Percentiles rank a stretch among this genome's conserved stretches.
Evolutionary conservation across 2,888 invertebrate species (phyloP).

Genomic region (Sthenelais limicola): DNA sequence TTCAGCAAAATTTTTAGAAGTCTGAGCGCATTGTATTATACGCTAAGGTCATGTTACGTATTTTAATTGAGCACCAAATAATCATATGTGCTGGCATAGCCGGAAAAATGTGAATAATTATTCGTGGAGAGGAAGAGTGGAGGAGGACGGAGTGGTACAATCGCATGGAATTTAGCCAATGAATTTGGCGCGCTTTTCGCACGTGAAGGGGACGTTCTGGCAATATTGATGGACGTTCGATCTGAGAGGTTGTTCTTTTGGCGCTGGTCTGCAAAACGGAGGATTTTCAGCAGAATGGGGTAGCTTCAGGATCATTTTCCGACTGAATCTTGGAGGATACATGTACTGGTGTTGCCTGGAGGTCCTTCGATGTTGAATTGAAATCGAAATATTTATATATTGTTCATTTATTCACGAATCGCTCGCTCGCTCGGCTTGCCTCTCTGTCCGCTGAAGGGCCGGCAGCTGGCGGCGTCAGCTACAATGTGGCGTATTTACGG

Average conservation of each 20-base stretch:
- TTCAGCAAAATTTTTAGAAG: constrained; percentile 38
- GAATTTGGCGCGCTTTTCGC: constrained; percentile 48
- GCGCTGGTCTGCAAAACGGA: constrained; percentile 10
- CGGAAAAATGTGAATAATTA: constrained; percentile 38
- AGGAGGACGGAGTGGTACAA: constrained; percentile 31
- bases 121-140: constrained; percentile 24
- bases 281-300: constrained; percentile 26
- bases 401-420: constrained; percentile 38
- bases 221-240: constrained; percentile 40
- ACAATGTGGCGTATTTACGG: constrained; percentile 41
- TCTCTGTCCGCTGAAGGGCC: constrained; percentile 13
- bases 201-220: constrained; percentile 37
- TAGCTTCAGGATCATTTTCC: constrained; percentile 31
- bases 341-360: constrained; percentile 37
- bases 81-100: constrained; percentile 38
- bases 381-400: constrained; percentile 41
- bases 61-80: constrained; percentile 44
- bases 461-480: constrained; percentile 37
- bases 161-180: constrained; percentile 38
- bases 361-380: constrained; percentile 35
- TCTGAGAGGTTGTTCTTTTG: constrained; percentile 30
- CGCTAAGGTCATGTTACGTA: constrained; percentile 28
- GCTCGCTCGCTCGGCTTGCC: constrained; percentile 24
- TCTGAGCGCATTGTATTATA: constrained; percentile 29
- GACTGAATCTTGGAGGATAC: constrained; percentile 36